Evolutionary conservation across 2,888 invertebrate species (phyloP).

Genomic region (Neoitamus cyanurus): DNA sequence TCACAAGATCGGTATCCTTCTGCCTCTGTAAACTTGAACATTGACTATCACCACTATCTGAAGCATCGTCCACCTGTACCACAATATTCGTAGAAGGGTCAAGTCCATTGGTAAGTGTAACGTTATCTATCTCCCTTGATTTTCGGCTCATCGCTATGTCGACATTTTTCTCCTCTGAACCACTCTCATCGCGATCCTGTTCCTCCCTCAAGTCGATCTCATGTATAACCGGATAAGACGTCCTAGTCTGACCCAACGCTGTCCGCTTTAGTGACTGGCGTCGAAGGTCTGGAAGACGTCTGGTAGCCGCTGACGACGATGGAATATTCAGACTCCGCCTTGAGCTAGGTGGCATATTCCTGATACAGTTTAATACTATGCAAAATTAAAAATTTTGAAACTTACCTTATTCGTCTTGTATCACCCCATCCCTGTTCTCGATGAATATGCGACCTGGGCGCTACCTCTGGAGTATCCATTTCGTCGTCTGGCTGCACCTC

Average conservation of each 20-base stretch:
- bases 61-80: constrained; percentile 54
- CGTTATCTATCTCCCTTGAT: background rate
- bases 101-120: constrained; percentile 46
- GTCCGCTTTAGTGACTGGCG: constrained; percentile 56
- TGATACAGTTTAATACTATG: background rate
- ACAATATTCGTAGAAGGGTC: constrained; percentile 31
- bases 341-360: constrained; percentile 55
- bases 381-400: background rate
- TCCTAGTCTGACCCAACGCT: constrained; percentile 42
- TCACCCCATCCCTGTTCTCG: constrained; percentile 54
- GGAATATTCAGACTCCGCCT: constrained; percentile 62
- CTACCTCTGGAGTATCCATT: background rate
- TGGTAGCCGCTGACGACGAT: constrained; percentile 53
- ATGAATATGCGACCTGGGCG: background rate
- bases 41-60: constrained; percentile 58
- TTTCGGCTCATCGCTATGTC: background rate
- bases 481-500: background rate
- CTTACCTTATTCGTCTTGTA: constrained; percentile 53
- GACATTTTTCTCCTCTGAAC: constrained; percentile 52
- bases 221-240: constrained; percentile 51
- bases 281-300: constrained; percentile 56
- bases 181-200: background rate
- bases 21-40: constrained; percentile 53
- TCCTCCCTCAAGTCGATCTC: constrained; percentile 41
- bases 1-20: constrained; percentile 53